A percentile compares a stretch with the other conserved stretches of the same genome.
Conservation (phyloP, 1,140 invertebrate genomes). For the Drosophila auraria region DNA sequence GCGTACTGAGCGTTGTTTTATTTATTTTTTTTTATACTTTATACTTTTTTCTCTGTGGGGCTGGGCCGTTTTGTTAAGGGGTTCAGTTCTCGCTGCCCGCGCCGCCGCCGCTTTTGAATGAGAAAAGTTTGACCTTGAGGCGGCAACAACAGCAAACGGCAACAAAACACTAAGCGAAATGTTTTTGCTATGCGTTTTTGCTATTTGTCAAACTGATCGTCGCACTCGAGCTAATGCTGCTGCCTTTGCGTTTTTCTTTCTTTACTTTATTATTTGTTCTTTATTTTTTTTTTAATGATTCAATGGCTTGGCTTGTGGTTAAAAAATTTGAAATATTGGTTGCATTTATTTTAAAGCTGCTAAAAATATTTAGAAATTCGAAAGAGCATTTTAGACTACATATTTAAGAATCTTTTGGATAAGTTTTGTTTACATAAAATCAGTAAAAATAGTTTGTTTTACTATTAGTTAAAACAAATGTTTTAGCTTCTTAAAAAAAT, state of each 20-base stretch:
- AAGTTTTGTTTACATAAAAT: background rate
- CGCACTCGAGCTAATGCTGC: background rate
- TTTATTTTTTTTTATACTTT: constrained; percentile 16
- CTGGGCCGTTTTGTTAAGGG: constrained; percentile 60
- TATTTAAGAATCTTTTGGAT: background rate
- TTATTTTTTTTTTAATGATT: constrained; percentile 7
- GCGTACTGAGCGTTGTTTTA: constrained; percentile 56
- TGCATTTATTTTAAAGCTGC: constrained; percentile 4
- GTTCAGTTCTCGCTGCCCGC: constrained; percentile 59
- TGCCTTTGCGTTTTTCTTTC: no score
- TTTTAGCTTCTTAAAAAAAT: background rate
- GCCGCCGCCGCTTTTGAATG: constrained; percentile 56
- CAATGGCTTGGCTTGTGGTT: background rate
- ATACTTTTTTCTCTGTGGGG: constrained; percentile 24
- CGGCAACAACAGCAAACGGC: constrained; percentile 35
- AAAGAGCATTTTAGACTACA: background rate
- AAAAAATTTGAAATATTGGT: constrained; percentile 12
- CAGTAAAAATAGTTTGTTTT: background rate
- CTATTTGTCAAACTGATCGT: constrained; percentile 42
- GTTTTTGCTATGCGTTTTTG: constrained; percentile 61
- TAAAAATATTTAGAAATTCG: background rate
- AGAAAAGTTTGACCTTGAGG: constrained; percentile 82
- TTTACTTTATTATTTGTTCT: no score
- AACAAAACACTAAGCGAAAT: constrained; percentile 49
- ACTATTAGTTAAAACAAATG: background rate